Evolutionary conservation across 2,113 vertebrate genomes (phyloP).

Genomic region (Saiga tatarica): DNA sequence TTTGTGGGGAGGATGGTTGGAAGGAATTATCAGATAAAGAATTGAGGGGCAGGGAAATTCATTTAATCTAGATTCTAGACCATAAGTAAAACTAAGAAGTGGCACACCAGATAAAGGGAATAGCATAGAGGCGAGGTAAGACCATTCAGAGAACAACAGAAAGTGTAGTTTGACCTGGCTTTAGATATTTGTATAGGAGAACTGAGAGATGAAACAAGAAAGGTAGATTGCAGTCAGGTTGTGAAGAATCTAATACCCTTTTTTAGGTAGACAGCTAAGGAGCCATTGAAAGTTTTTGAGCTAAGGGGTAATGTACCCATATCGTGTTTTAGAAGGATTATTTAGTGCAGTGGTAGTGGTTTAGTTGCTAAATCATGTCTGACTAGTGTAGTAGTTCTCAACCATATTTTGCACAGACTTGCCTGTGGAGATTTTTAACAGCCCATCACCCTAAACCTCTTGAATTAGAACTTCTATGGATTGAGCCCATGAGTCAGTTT

Average conservation of each 20-base stretch:
- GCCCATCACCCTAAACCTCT: neutral
- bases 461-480: neutral
- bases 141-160: neutral
- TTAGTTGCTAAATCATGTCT: neutral
- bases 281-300: neutral
- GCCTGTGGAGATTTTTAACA: neutral
- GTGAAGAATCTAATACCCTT: neutral
- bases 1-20: neutral
- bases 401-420: neutral
- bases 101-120: neutral
- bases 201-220: neutral
- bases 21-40: neutral
- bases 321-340: neutral
- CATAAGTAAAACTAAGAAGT: neutral
- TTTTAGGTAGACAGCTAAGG: neutral
- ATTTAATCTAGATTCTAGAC: neutral
- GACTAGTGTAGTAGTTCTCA: neutral
- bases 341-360: neutral
- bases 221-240: neutral
- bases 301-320: too few relatives aligned
- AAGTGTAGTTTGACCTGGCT: neutral
- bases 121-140: neutral
- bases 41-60: neutral
- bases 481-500: neutral
- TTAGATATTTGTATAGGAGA: neutral